Percentiles rank a stretch among this genome's conserved stretches.
These are phyloP conservation scores for Cryptoprocta ferox DNA, from an alignment of 2,797 vertebrate species.

Conservation along the genomic window DNA sequence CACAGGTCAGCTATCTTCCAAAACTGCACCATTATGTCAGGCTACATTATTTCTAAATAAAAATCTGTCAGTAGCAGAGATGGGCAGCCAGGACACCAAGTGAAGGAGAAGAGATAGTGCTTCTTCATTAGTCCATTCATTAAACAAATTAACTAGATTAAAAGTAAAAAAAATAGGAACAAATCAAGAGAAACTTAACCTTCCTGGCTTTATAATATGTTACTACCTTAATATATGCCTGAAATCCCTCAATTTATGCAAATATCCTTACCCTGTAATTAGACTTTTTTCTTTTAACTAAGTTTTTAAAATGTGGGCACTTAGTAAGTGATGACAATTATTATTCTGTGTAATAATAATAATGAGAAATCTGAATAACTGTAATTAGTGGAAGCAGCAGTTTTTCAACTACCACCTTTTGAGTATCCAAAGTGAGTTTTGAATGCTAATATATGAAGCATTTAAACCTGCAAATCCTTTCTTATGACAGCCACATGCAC, in stretches of 20 bases:
- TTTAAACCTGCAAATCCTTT: slow-evolving; percentile 42
- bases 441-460: slow-evolving; percentile 43
- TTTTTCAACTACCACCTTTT: slow-evolving; percentile 62
- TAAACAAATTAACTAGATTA: slow-evolving; percentile 54
- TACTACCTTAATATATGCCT: slow-evolving; percentile 47
- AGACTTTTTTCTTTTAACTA: slow-evolving; percentile 60
- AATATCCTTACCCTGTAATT: slow-evolving; percentile 65
- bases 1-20: background rate
- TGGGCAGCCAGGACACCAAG: slow-evolving; percentile 10
- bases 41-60: background rate
- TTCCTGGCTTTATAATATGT: slow-evolving; percentile 28
- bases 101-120: slow-evolving; percentile 5
- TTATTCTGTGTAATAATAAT: slow-evolving; percentile 69
- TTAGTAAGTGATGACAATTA: slow-evolving; percentile 75
- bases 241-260: slow-evolving; percentile 75
- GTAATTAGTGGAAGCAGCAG: slow-evolving; percentile 67
- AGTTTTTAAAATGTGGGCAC: slow-evolving; percentile 61
- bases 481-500: background rate
- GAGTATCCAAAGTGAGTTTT: slow-evolving; percentile 57
- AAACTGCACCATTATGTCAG: background rate
- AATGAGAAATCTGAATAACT: slow-evolving; percentile 70
- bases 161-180: slow-evolving; percentile 56
- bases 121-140: slow-evolving; percentile 46
- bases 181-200: slow-evolving; percentile 60
- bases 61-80: background rate